phyloP scores from a whole-genome alignment of 2,113 vertebrate species.

The Coptodon bakossiorum region DNA sequence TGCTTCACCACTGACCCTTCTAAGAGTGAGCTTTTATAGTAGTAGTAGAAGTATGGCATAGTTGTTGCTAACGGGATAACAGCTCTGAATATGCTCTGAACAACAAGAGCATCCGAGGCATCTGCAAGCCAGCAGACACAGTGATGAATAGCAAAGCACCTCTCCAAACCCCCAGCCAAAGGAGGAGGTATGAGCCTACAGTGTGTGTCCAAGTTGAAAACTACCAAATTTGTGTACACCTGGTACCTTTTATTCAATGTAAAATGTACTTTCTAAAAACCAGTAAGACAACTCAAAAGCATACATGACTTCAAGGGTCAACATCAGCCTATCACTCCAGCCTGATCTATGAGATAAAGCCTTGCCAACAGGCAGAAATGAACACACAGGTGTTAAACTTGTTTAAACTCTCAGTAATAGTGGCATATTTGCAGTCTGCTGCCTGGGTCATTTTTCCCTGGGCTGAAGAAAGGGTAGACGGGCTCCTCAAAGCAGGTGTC shows the following conservation, averaged over 20 bases:
- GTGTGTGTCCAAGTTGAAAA: conserved; percentile 29
- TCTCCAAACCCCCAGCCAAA: background rate
- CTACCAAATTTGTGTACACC: background rate
- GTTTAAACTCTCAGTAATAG: conserved; percentile 62
- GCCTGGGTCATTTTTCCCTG: conserved; percentile 73
- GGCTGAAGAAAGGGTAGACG: conserved; percentile 75
- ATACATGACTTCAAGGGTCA: background rate
- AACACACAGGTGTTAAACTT: background rate
- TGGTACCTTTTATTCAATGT: background rate
- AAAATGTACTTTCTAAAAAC: background rate
- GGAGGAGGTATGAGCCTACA: conserved; percentile 7
- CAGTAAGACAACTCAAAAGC: background rate
- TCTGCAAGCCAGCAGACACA: conserved; percentile 16
- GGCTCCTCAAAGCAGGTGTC: conserved; percentile 70
- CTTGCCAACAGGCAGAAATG: background rate
- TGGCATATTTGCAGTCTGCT: conserved; percentile 75
- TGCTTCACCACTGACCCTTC: background rate
- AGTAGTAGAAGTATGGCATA: background rate
- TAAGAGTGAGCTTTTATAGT: background rate
- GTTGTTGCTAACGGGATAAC: background rate
- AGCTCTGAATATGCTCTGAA: background rate
- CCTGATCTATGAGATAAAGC: background rate
- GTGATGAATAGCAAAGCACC: conserved; percentile 26
- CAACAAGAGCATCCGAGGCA: background rate
- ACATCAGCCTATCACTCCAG: background rate